Evolutionary conservation across 1,140 invertebrate genomes (phyloP).

Genomic region (Campoletis sonorensis): DNA sequence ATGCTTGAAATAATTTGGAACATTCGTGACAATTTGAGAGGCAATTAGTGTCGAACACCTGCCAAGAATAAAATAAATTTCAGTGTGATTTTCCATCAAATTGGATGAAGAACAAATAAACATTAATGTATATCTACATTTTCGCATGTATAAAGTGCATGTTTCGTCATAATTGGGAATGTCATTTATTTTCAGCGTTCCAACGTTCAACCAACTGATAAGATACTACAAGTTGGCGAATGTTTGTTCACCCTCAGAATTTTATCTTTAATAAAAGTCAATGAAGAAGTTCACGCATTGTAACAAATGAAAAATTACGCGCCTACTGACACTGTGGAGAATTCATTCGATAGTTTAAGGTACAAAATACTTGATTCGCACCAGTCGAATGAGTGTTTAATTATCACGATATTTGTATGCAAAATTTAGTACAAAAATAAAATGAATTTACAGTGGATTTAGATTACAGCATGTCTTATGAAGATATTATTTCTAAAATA

Average conservation of each 20-base stretch:
- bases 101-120: neutral
- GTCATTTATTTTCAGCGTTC: constrained; percentile 11
- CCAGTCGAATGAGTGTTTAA: no score
- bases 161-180: constrained; percentile 9
- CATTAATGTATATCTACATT: neutral
- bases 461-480: no score
- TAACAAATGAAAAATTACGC: neutral
- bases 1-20: no score
- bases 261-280: neutral
- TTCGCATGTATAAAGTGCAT: neutral
- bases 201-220: neutral
- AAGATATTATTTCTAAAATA: no score
- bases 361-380: no score
- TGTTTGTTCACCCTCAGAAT: constrained; percentile 1
- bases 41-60: neutral
- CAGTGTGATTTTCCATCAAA: neutral
- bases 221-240: constrained; percentile 10
- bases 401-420: no score
- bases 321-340: neutral
- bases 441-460: no score
- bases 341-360: no score
- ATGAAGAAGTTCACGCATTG: neutral
- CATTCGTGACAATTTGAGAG: no score
- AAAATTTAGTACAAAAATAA: no score
- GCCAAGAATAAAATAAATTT: neutral